Evolutionary conservation across 2,113 vertebrate genomes (phyloP), one percentile per base, ranked within the genome.

Genomic region (Mesocricetus auratus): DNA sequence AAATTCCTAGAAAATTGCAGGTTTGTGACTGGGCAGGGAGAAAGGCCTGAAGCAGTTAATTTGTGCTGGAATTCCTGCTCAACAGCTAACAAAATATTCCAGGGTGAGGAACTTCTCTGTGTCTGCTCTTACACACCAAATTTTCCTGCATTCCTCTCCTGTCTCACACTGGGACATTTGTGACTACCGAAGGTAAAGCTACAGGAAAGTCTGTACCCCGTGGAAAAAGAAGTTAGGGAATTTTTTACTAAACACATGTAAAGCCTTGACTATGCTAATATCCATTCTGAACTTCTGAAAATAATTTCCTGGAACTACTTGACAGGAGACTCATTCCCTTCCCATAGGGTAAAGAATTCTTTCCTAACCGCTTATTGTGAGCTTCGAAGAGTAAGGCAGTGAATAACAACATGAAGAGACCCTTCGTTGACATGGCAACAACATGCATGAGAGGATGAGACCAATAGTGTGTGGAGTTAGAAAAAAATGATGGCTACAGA

Each of bases 311-410:
- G 8, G 88, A 62, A 85, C 24, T 39, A 75, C 83, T 69, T 93
- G 47, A 50, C 60, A 13, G 53, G 24, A 53, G 58, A 85, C 39
- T 42, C 8, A 24, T 77, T 93, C 73, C 75, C 86, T 85, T 85
- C 50, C 60, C 39, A 33, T 33, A 77, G 39, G 45, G 24, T 77
- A 50, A 79, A 86, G 45, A 93, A 81, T 31, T 26, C 56, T 79
- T 83, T 94, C 64, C 69, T 68, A 74, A 91, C 74, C 74, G 66
- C 47, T 94, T 74, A 17, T 73, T 87, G 78, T 71, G 53, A 86
- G 66, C 13, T 81, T 66, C 0, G 16, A 66, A 78, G 56, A 74
- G 64, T 66, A 74, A 91, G 86, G 45, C 64, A 42, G 36, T 42
- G 74, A 74, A 91, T 71, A 94, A 64, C 45, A 87, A n/a, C n/a